Evolutionary conservation across 2,797 vertebrate species (phyloP), one percentile per base, ranked within the genome.

Genomic region (Coranthus polyacanthus): DNA sequence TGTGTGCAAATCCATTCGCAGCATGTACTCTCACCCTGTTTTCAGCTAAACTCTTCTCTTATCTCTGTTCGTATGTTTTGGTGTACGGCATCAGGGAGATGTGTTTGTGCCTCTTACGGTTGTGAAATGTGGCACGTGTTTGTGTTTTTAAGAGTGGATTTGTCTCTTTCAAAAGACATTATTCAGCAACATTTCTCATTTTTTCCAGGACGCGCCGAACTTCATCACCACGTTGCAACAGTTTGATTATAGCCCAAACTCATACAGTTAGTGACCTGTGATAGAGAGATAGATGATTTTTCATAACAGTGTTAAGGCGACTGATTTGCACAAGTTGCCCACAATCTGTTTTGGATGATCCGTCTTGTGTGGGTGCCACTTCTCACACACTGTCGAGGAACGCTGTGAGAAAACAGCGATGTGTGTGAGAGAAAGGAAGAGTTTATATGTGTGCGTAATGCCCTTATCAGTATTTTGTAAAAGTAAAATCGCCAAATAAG

Each of bases 331-430:
- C 54, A 24, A 51, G 42, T 13, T 9, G 44, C n/a, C 72, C 69
- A 58, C 79, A 68, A 79, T 73, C 50, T 61, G 70, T 81, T 84
- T 56, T 34, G 66, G 46, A 56, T 59, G 54, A 36, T 34, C 70
- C 26, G 0, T 76, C 18, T 32, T 73, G 73, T 29, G 69, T 86
- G 84, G 78, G 72, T 82, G 84, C 34, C 52, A 89, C 39, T 81
- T 88, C 73, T 91, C 72, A 38, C 81, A 86, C 63, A 29, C 22
- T 46, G 68, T 51, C 15, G 75, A 73, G 32, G 65, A 78, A 87
- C 79, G 42, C 68, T 68, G 63, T 81, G 79, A 66, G 73, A 85
- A 78, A 78, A 54, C 49, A 60, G 21, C 52, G 4, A 13, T 7
- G 49, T 7, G 34, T 26, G 20, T 5, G 38, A 20, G 34, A 36